Evolutionary conservation across 1,140 invertebrate species (phyloP), one percentile per base, ranked within the genome.

Genomic region (Rhyacophila brunnea): DNA sequence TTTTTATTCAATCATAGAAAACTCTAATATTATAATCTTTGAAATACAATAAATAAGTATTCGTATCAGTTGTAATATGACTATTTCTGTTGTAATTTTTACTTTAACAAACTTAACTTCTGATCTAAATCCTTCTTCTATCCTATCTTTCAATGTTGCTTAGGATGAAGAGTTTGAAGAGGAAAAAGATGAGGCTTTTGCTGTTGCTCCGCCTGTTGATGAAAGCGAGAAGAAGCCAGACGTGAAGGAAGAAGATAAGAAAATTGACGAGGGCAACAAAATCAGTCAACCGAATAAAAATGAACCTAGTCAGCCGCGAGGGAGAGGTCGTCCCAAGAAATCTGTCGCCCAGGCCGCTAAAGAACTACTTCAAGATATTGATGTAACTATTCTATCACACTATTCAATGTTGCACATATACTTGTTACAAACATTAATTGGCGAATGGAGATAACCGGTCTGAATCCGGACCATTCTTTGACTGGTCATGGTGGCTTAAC

Each of bases 361-460:
- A 61, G 82, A 79, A 60, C 70, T 76, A 14, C 77, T 85, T 64
- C 85, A 87, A 61, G 87, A 89, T 71, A 81, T 85, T 67, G 87
- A 88, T 80, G 85, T 88, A 54, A 60, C 23, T 35, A 34, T 6
- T 47, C 45, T 43, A 49, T 1, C 45, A n/a, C n/a, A n/a, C n/a
- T n/a, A n/a, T n/a, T n/a, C n/a, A n/a, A n/a, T n/a, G n/a, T n/a
- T n/a, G n/a, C n/a, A n/a, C n/a, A n/a, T n/a, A n/a, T n/a, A n/a
- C n/a, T n/a, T n/a, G n/a, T n/a, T n/a, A n/a, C n/a, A n/a, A n/a
- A n/a, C n/a, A n/a, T n/a, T n/a, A n/a, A n/a, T n/a, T n/a, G n/a
- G n/a, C n/a, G n/a, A n/a, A n/a, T n/a, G n/a, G n/a, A n/a, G n/a
- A n/a, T n/a, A n/a, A n/a, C n/a, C n/a, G n/a, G n/a, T n/a, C n/a